phyloP scores from a whole-genome alignment of 2,888 invertebrate genomes.

The Drosophila meridiana region DNA sequence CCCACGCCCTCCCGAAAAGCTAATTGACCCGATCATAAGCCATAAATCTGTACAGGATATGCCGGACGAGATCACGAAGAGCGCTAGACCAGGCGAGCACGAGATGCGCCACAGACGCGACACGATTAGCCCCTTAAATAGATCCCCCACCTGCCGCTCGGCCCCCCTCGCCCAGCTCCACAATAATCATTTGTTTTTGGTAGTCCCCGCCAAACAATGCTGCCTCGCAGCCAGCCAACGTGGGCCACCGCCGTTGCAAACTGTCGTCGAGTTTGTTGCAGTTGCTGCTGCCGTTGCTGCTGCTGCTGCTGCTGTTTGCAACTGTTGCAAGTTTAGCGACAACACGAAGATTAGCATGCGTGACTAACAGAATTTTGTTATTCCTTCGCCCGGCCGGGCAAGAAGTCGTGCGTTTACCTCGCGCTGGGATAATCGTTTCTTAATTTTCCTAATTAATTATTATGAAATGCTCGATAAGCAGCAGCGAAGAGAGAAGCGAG shows the following conservation, averaged over 20 bases:
- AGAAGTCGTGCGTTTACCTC: constrained; percentile 66
- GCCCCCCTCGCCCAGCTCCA: neutral
- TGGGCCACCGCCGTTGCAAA: constrained; percentile 69
- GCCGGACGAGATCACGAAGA: constrained; percentile 60
- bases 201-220: constrained; percentile 31
- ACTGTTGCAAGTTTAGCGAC: constrained; percentile 77
- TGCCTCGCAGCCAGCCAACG: constrained; percentile 28
- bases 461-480: constrained; percentile 78
- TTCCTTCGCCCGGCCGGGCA: constrained; percentile 28
- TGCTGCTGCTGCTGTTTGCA: constrained; percentile 50
- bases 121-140: constrained; percentile 77
- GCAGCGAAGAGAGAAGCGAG: constrained; percentile 53
- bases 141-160: constrained; percentile 29
- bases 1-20: constrained; percentile 11
- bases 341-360: constrained; percentile 82
- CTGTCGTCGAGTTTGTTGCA: constrained; percentile 36
- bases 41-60: constrained; percentile 47
- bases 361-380: constrained; percentile 82
- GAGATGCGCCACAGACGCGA: constrained; percentile 43
- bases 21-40: constrained; percentile 60
- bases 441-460: constrained; percentile 85
- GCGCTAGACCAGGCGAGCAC: constrained; percentile 31
- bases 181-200: constrained; percentile 77
- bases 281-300: constrained; percentile 26
- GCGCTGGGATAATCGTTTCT: constrained; percentile 81